Evolutionary conservation across 1,140 invertebrate species (phyloP).

Genomic region (Plectrocnemia conspersa): DNA sequence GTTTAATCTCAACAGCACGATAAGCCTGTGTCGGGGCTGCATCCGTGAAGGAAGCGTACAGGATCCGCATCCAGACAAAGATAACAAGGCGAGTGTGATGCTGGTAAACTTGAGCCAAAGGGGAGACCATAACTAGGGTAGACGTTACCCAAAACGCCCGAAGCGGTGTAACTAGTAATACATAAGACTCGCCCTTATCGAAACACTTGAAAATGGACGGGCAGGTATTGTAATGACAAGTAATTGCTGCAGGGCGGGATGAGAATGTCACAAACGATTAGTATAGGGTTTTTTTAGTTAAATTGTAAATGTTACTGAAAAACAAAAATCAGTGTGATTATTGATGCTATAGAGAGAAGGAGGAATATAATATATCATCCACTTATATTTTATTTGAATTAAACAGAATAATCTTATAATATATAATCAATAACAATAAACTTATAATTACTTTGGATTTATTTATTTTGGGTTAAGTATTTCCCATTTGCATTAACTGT

Average conservation of each 20-base stretch:
- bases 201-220: conserved; percentile 3
- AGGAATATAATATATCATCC: no score
- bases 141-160: conserved; percentile 3
- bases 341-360: no score
- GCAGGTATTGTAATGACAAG: conserved; percentile 8
- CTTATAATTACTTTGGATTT: no score
- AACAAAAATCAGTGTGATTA: no score
- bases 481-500: no score
- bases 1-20: conserved; percentile 1
- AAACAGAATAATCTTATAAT: no score
- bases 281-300: no score
- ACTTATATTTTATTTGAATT: no score
- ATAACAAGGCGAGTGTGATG: conserved; percentile 10
- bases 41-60: conserved; percentile 5
- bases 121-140: neutral
- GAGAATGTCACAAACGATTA: no score
- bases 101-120: conserved; percentile 2
- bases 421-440: no score
- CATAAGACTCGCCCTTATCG: neutral
- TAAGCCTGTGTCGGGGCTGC: neutral
- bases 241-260: neutral
- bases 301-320: no score
- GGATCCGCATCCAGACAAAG: conserved; percentile 5
- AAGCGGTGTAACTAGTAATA: neutral
- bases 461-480: no score